Conservation (phyloP, 1,140 invertebrate genomes). For the Drosophila guanche region DNA sequence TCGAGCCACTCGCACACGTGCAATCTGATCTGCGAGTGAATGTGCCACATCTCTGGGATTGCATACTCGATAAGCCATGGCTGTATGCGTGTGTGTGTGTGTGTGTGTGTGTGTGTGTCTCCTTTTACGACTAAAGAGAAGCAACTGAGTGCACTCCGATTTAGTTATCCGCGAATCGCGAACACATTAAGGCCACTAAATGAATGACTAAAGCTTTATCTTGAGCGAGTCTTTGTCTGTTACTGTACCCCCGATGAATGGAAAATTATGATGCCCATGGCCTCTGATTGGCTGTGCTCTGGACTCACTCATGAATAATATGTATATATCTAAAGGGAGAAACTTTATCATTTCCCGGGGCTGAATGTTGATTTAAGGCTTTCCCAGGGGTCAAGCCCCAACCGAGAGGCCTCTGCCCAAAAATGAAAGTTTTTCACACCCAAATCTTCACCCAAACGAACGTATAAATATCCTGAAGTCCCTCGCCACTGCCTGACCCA, state of each 20-base stretch:
- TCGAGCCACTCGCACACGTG: slow-evolving; percentile 35
- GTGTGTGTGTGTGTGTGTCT: no score
- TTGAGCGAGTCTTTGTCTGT: no score
- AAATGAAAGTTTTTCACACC: slow-evolving; percentile 28
- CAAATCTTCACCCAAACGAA: background rate
- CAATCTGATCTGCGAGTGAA: slow-evolving; percentile 28
- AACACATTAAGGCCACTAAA: no score
- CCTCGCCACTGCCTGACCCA: background rate
- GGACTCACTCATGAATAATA: slow-evolving; percentile 32
- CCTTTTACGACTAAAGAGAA: no score
- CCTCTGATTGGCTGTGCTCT: slow-evolving; percentile 22
- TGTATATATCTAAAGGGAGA: slow-evolving; percentile 5
- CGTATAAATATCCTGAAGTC: background rate
- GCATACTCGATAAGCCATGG: no score
- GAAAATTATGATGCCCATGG: slow-evolving; percentile 37
- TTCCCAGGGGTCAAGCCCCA: slow-evolving; percentile 3
- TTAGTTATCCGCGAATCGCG: no score
- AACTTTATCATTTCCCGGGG: slow-evolving; percentile 45
- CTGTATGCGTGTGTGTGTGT: no score
- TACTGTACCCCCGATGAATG: background rate
- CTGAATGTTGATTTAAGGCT: slow-evolving; percentile 49
- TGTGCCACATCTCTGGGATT: background rate
- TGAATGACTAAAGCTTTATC: no score
- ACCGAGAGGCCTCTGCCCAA: slow-evolving; percentile 12
- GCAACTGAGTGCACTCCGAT: no score